phyloP scores from a whole-genome alignment of 2,113 vertebrate genomes.

The Phylloscopus trochiloides region DNA sequence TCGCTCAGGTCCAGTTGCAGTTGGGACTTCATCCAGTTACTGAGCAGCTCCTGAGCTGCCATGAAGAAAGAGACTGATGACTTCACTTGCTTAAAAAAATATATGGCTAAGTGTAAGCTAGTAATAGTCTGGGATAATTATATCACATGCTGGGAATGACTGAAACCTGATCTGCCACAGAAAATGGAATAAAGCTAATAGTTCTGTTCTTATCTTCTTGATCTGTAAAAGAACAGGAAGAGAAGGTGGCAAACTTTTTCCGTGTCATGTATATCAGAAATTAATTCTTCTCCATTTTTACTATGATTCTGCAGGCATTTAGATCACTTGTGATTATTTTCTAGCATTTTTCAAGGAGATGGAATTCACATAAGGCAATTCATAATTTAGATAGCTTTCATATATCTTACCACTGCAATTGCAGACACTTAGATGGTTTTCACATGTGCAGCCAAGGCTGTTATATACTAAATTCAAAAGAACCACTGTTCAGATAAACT shows the following conservation, averaged over 20 bases:
- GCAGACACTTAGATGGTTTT: background rate
- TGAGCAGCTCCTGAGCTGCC: conserved; percentile 85
- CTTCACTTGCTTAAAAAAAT: background rate
- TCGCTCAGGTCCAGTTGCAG: conserved; percentile 78
- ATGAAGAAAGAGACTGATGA: background rate
- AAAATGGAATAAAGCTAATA: background rate
- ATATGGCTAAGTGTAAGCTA: background rate
- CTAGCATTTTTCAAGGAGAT: background rate
- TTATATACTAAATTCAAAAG: background rate
- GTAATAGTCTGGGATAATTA: background rate
- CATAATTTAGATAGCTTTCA: background rate
- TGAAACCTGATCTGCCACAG: background rate
- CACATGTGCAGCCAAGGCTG: background rate
- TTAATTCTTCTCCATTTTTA: background rate
- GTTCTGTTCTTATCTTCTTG: background rate
- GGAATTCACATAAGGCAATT: background rate
- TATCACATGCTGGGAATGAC: background rate
- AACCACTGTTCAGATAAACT: background rate
- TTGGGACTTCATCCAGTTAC: conserved; percentile 84
- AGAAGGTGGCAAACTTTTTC: background rate
- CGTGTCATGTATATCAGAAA: background rate
- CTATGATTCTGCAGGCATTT: background rate
- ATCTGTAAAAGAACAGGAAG: background rate
- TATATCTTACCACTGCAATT: background rate
- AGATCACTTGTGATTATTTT: background rate